Base-by-base conservation (phyloP, 2,113 vertebrate genomes). In the Neolamprologus longior region DNA sequence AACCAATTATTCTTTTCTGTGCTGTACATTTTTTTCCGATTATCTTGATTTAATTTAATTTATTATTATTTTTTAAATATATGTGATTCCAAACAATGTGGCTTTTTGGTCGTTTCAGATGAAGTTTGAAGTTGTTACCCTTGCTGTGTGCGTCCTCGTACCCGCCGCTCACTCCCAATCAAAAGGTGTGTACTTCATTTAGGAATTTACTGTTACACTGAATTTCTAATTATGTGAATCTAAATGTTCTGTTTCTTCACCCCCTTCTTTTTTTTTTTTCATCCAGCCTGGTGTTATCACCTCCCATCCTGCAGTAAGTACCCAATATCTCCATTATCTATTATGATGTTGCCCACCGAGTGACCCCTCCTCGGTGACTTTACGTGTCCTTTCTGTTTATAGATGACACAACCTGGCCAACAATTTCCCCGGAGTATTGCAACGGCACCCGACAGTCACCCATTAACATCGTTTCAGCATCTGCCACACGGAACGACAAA, bases 271-370 rank as follows among this genome's bases (percentile, higher is more conserved):
- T 4, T 61, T 24, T 24, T 26, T 19, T 17, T 61, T 61, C 71
- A 96, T 57, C 12, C 12, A 57, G 54, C 0, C 0, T 96, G 95
- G 94, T 96, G 94, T 85, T 95, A 94, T 26, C 40, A 94, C 17
- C 1, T 10, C 0, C 1, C 66, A 11, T 3, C 0, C 10, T 96
- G 95, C 91, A 88, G 95, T 96, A 3, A 93, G 95, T 94, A 33
- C 9, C 37, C 13, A 28, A 14, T 12, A 5, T 7, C 6, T 7
- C 19, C n/a, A 53, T 8, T 15, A 57, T 15, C 7, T 0, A 55
- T 55, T 26, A 26, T 26, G 5, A n/a, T 57, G 24, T 57, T 26
- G 24, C 54, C 54, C 54, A 57, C 24, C 1, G 7, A 14, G 54
- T 57, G 54, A 57, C 54, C 54, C 12, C 54, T 54, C n/a, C n/a